Base-by-base conservation (phyloP, 2,888 invertebrate genomes). In the Spisula subtruncata region DNA sequence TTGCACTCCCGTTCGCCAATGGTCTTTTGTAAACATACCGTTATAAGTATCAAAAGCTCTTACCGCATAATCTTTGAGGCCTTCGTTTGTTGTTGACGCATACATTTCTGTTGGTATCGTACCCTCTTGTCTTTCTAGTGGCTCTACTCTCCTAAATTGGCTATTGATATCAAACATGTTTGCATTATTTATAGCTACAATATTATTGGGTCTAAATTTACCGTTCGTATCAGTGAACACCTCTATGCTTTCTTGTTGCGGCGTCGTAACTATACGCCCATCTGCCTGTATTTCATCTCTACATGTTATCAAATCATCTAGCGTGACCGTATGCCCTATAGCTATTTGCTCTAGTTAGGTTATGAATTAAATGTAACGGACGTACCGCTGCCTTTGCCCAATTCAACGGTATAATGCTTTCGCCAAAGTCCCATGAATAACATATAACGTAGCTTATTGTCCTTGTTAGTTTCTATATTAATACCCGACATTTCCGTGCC, bases 221-320 rank as follows among this genome's bases (percentile, higher is more conserved):
- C 60, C 56, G 16, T 82, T 46, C 0, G 41, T 71, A 56, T 87
- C 87, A 29, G 51, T 12, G 14, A 83, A 87, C 41, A 87, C 35
- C 60, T 87, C 87, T 18, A 87, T 83, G 16, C 5, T 6, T 32
- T 87, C 87, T 80, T 14, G 20, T 80, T 83, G 83, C 5, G 87
- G 83, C 25, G 87, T 83, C 14, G 56, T 83, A 25, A 87, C 87
- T 46, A 87, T 54, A 48, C 87, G 82, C 29, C 83, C 82, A 75
- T 87, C 87, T 25, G 71, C 81, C 54, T 85, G 35, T 25, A 89
- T 66, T 66, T 66, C 66, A 25, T 66, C 66, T 66, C 66, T 66
- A 66, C 66, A 10, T 66, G 29, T 29, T 51, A 83, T 82, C 25
- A 83, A n/a, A 60, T 87, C 87, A 12, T 20, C 46, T 29, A 18